phyloP scores from a whole-genome alignment of 2,113 vertebrate genomes.

The Etheostoma cragini region DNA sequence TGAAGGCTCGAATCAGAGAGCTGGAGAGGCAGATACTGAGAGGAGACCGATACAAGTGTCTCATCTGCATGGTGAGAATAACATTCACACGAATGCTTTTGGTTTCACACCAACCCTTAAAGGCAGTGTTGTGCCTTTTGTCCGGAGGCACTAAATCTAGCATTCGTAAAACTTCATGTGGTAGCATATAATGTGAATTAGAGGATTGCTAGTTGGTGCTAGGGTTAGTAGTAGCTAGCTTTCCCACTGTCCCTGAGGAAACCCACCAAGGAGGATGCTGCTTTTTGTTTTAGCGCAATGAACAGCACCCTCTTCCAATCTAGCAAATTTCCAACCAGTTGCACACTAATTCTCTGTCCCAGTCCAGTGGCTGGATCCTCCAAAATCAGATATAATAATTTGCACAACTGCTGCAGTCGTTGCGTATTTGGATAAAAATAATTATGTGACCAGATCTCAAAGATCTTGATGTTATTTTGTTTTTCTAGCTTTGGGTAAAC shows the following conservation, averaged over 20 bases:
- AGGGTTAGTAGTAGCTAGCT: neutral
- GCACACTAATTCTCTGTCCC: neutral
- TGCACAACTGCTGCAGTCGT: too few relatives aligned
- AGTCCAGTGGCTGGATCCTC: neutral
- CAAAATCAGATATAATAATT: too few relatives aligned
- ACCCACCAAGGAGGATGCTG: neutral
- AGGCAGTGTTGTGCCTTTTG: neutral
- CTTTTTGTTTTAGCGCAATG: constrained; percentile 5
- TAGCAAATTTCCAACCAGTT: too few relatives aligned
- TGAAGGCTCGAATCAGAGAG: constrained; percentile 99
- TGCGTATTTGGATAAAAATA: too few relatives aligned
- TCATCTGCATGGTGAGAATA: constrained; percentile 98
- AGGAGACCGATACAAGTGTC: constrained; percentile 99
- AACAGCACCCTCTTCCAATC: neutral
- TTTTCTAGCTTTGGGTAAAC: too few relatives aligned
- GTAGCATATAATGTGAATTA: neutral
- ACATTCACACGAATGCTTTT: neutral
- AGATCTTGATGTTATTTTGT: too few relatives aligned
- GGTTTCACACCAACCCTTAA: neutral
- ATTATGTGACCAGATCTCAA: neutral
- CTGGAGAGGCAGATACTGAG: constrained; percentile 97
- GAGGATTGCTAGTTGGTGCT: neutral
- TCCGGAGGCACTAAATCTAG: neutral
- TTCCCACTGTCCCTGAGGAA: neutral
- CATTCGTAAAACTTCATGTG: neutral